Percentiles rank a stretch among this genome's conserved stretches.
phyloP scores from a whole-genome alignment of 2,888 invertebrate species.

The Agriopis marginaria region DNA sequence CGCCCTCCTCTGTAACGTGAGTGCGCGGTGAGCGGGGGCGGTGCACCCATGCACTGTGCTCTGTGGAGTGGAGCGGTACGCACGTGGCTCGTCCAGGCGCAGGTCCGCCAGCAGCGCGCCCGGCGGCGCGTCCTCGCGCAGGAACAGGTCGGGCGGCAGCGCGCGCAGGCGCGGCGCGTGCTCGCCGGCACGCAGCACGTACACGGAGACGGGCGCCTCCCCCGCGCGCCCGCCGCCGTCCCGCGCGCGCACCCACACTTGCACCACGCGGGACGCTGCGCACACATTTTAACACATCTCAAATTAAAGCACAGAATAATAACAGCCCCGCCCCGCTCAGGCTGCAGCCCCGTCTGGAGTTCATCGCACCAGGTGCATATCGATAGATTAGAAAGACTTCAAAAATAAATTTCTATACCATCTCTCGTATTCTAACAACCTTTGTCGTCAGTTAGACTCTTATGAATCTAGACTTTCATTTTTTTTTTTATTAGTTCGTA shows the following conservation, averaged over 20 bases:
- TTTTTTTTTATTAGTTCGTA: too few relatives aligned
- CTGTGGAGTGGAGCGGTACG: background rate
- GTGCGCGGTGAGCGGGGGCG: background rate
- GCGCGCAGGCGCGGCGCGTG: constrained; percentile 91
- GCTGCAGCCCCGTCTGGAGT: too few relatives aligned
- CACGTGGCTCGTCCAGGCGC: constrained; percentile 40
- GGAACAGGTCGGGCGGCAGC: constrained; percentile 91
- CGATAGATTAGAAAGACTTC: too few relatives aligned
- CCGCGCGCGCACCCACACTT: constrained; percentile 95
- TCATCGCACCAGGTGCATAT: too few relatives aligned
- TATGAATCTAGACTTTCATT: too few relatives aligned
- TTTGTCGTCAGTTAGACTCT: too few relatives aligned
- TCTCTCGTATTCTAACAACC: too few relatives aligned
- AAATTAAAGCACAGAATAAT: too few relatives aligned
- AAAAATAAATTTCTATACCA: too few relatives aligned
- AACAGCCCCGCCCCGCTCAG: too few relatives aligned
- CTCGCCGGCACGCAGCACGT: constrained; percentile 90
- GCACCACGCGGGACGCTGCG: constrained; percentile 91
- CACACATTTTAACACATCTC: too few relatives aligned
- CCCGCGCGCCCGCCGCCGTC: constrained; percentile 94
- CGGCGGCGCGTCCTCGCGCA: constrained; percentile 90
- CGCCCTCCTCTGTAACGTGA: constrained; percentile 28
- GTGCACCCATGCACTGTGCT: background rate
- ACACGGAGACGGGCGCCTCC: constrained; percentile 93
- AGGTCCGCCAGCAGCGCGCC: constrained; percentile 72